Conservation (phyloP, 37 sponge, comb jelly and placozoan genomes). For the Petrosia ficiformis region DNA sequence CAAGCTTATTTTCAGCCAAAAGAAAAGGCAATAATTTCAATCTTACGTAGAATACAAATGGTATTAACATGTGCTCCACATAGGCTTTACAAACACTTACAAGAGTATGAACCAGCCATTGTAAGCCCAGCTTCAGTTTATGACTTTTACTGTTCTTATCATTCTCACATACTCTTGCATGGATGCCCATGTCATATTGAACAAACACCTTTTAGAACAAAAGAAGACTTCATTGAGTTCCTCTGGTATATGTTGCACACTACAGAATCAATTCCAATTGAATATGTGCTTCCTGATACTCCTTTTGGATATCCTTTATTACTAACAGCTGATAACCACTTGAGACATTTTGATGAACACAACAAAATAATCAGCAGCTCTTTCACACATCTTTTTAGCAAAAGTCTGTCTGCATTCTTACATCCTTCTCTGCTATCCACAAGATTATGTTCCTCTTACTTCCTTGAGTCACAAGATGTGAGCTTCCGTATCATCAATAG, state of each 20-base stretch:
- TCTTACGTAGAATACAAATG: slow-evolving; percentile 37
- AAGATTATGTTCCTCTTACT: slow-evolving; percentile 1
- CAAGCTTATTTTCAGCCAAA: slow-evolving; percentile 20
- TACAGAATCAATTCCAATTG: background rate
- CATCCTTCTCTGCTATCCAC: slow-evolving; percentile 12
- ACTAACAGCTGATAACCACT: slow-evolving; percentile 34
- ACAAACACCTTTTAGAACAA: background rate
- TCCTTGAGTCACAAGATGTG: background rate
- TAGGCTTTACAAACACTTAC: slow-evolving; percentile 12
- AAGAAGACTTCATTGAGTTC: slow-evolving; percentile 3
- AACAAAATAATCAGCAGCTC: slow-evolving; percentile 29
- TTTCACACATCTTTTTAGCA: slow-evolving; percentile 5
- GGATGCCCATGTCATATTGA: background rate
- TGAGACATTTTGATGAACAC: slow-evolving; percentile 26
- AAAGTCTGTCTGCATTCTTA: slow-evolving; percentile 4
- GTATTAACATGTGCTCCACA: slow-evolving; percentile 32
- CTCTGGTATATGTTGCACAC: background rate
- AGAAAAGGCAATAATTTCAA: background rate
- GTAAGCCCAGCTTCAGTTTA: background rate
- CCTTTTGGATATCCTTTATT: slow-evolving; percentile 42
- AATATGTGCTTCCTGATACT: slow-evolving; percentile 5
- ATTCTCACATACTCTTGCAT: background rate
- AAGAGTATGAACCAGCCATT: background rate
- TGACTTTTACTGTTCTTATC: background rate
- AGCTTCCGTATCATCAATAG: background rate